Percentiles rank a stretch among this genome's conserved stretches.
These are phyloP conservation scores for Diadegma fenestrale DNA, from an alignment of 2,888 invertebrate genomes.

Conservation along the genomic window DNA sequence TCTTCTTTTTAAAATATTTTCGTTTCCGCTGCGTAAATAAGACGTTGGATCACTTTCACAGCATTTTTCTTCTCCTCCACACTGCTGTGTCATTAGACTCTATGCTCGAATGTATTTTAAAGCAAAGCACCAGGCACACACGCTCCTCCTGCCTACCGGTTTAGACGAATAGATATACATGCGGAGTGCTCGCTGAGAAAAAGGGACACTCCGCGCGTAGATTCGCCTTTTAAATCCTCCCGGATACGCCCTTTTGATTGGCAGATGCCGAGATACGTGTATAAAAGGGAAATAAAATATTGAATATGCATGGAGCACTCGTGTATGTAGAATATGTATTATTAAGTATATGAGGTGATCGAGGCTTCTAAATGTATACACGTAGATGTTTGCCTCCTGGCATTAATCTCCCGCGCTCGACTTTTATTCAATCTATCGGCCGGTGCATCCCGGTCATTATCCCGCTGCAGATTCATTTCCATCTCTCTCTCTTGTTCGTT, in stretches of 20 bases:
- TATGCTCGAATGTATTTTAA: slow-evolving; percentile 20
- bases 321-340: slow-evolving; percentile 39
- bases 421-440: slow-evolving; percentile 68
- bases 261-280: not conserved
- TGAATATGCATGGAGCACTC: slow-evolving; percentile 66
- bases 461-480: slow-evolving; percentile 53
- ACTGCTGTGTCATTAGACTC: slow-evolving; percentile 20
- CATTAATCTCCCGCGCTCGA: slow-evolving; percentile 70
- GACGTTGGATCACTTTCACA: not conserved
- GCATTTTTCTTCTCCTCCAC: not conserved
- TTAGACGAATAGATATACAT: slow-evolving; percentile 50
- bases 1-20: not conserved
- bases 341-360: slow-evolving; percentile 49
- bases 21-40: not conserved
- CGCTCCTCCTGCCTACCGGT: slow-evolving; percentile 41
- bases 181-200: not conserved
- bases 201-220: not conserved
- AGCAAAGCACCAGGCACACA: slow-evolving; percentile 15
- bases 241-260: slow-evolving; percentile 12
- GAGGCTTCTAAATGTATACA: slow-evolving; percentile 12
- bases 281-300: slow-evolving; percentile 66
- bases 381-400: slow-evolving; percentile 30
- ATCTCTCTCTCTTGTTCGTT: not conserved
- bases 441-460: slow-evolving; percentile 69
- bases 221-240: not conserved